Evolutionary conservation across 2,797 vertebrate genomes (phyloP).

Genomic region (Typhlichthys subterraneus): DNA sequence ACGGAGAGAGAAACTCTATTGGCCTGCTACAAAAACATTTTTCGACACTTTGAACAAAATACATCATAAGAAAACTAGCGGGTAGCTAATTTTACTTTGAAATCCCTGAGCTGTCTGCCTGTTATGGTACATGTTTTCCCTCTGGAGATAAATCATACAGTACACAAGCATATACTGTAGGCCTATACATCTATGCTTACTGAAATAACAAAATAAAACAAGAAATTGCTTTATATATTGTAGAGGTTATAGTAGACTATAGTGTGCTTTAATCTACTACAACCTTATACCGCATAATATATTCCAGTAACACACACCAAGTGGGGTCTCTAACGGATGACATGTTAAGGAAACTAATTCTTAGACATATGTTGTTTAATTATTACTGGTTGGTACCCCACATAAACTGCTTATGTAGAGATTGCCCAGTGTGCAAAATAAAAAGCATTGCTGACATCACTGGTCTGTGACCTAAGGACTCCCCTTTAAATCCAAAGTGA

Average conservation of each 20-base stretch:
- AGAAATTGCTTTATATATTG: slow-evolving; percentile 34
- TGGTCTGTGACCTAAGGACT: slow-evolving; percentile 51
- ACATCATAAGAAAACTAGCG: slow-evolving; percentile 25
- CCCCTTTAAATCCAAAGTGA: slow-evolving; percentile 58
- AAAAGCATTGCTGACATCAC: slow-evolving; percentile 38
- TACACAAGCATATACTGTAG: slow-evolving; percentile 29
- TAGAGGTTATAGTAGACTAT: slow-evolving; percentile 6
- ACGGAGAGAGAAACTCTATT: slow-evolving; percentile 23
- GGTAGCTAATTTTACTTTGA: slow-evolving; percentile 35
- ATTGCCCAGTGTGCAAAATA: slow-evolving; percentile 56
- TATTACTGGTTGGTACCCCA: slow-evolving; percentile 63
- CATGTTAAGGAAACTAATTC: slow-evolving; percentile 63
- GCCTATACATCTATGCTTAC: slow-evolving; percentile 45
- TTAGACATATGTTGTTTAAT: slow-evolving; percentile 69
- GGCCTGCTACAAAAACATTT: slow-evolving; percentile 5
- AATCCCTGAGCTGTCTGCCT: slow-evolving; percentile 15
- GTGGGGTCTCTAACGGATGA: slow-evolving; percentile 67
- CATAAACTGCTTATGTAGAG: slow-evolving; percentile 63
- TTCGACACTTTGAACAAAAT: slow-evolving; percentile 3
- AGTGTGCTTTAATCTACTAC: slow-evolving; percentile 24
- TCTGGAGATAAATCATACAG: slow-evolving; percentile 50
- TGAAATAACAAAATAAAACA: slow-evolving; percentile 58
- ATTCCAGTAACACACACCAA: slow-evolving; percentile 71
- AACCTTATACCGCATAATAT: slow-evolving; percentile 66
- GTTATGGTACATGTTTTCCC: slow-evolving; percentile 31